Conservation (phyloP, 1,140 invertebrate genomes). For the Tachypleus tridentatus region DNA sequence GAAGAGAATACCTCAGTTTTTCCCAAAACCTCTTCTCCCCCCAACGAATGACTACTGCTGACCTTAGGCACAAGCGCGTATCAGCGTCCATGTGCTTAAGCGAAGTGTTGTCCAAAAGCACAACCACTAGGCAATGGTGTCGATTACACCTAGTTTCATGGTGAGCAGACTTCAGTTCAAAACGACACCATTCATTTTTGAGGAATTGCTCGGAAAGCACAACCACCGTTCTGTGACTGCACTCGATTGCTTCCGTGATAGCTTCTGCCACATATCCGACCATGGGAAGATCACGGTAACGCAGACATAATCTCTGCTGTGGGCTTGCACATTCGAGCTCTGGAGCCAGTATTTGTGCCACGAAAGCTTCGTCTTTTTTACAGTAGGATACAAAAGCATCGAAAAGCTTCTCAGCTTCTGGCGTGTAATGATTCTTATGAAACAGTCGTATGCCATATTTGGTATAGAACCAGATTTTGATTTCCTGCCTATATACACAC, state of each 20-base stretch:
- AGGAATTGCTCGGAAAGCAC: constrained; percentile 86
- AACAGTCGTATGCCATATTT: constrained; percentile 53
- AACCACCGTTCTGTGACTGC: constrained; percentile 75
- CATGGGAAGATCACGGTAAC: constrained; percentile 33
- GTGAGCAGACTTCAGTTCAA: constrained; percentile 84
- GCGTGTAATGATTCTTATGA: constrained; percentile 34
- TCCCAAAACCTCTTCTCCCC: constrained; percentile 89
- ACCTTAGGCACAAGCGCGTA: constrained; percentile 18
- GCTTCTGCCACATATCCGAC: constrained; percentile 29
- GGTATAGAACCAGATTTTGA: constrained; percentile 34
- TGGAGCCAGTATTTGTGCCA: constrained; percentile 63
- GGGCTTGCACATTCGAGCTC: constrained; percentile 69
- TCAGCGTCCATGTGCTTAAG: constrained; percentile 20
- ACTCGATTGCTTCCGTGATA: constrained; percentile 79
- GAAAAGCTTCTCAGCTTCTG: constrained; percentile 71
- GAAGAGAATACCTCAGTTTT: constrained; percentile 77
- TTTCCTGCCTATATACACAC: constrained; percentile 55
- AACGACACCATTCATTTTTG: constrained; percentile 84
- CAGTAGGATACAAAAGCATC: constrained; percentile 89
- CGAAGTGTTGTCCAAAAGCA: constrained; percentile 31
- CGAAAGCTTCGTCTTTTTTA: constrained; percentile 80
- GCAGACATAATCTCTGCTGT: constrained; percentile 36
- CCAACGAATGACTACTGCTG: constrained; percentile 17
- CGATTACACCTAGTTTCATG: constrained; percentile 59
- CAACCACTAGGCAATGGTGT: constrained; percentile 65